Evolutionary conservation across 2,113 vertebrate genomes (phyloP).

Genomic region (Myocastor coypus): DNA sequence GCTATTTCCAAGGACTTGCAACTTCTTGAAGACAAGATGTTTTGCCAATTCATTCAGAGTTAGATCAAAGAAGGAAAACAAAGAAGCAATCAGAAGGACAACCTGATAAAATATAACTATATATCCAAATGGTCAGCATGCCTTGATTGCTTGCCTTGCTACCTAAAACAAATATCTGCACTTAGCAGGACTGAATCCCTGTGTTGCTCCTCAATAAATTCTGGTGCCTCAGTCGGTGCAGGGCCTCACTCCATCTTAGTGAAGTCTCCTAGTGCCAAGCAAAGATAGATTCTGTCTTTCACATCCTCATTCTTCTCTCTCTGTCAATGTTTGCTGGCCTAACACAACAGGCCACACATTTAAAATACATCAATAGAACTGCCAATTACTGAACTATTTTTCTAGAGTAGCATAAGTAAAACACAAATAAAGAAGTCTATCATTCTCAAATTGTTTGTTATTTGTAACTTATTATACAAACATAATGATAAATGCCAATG

Average conservation of each 20-base stretch:
- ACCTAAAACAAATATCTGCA: not conserved
- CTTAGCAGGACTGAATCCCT: not conserved
- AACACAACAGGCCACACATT: not conserved
- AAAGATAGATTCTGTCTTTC: not conserved
- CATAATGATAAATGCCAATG: not conserved
- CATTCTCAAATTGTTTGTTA: not conserved
- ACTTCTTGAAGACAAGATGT: not conserved
- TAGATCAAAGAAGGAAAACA: not conserved
- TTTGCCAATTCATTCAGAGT: not conserved
- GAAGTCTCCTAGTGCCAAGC: no score
- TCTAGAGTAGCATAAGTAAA: not conserved
- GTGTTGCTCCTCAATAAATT: not conserved
- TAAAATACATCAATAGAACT: not conserved
- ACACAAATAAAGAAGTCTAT: not conserved
- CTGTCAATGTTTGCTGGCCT: not conserved
- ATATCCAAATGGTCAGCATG: not conserved
- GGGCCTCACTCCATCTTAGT: not conserved
- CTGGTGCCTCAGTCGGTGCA: not conserved
- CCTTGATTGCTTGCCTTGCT: not conserved
- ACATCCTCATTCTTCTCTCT: not conserved
- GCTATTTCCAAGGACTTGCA: not conserved
- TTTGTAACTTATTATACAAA: not conserved
- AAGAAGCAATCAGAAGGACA: not conserved
- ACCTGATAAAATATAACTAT: not conserved
- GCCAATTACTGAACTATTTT: not conserved